Percentiles rank a stretch among this genome's conserved stretches.
Conservation (phyloP, 2,113 vertebrate species). For the Recurvirostra avosetta region DNA sequence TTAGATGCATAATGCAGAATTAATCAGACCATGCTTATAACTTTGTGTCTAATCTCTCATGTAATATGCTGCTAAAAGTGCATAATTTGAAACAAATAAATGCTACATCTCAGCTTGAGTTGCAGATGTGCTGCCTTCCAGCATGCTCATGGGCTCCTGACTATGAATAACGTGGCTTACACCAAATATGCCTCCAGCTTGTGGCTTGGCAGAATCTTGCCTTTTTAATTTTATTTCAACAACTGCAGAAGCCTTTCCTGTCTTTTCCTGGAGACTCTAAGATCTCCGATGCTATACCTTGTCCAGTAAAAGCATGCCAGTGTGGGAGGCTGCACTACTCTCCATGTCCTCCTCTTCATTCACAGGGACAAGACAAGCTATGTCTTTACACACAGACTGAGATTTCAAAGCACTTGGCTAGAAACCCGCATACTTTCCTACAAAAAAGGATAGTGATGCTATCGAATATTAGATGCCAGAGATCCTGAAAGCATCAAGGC, state of each 20-base stretch:
- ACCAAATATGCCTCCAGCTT: not conserved
- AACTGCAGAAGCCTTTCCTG: not conserved
- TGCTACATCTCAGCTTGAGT: not conserved
- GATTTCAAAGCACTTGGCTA: not conserved
- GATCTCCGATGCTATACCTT: not conserved
- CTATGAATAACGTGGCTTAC: not conserved
- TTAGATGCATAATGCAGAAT: not conserved
- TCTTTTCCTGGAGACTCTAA: not conserved
- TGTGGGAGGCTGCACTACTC: not conserved
- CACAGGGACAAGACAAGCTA: not conserved
- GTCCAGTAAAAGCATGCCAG: not conserved
- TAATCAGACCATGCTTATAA: not conserved
- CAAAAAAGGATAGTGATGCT: fast-evolving
- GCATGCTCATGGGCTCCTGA: not conserved
- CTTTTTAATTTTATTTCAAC: not conserved
- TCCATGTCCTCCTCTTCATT: not conserved
- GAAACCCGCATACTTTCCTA: not conserved
- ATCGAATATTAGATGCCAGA: not conserved
- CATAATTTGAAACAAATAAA: not conserved
- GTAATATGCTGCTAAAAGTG: constrained; percentile 4
- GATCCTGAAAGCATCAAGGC: fast-evolving
- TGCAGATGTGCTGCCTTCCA: constrained; percentile 13
- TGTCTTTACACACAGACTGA: not conserved
- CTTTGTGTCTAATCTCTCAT: constrained; percentile 14
- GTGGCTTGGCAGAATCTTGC: not conserved